Evolutionary conservation across 2,113 vertebrate species (phyloP).

Genomic region (Ageneiosus marmoratus): DNA sequence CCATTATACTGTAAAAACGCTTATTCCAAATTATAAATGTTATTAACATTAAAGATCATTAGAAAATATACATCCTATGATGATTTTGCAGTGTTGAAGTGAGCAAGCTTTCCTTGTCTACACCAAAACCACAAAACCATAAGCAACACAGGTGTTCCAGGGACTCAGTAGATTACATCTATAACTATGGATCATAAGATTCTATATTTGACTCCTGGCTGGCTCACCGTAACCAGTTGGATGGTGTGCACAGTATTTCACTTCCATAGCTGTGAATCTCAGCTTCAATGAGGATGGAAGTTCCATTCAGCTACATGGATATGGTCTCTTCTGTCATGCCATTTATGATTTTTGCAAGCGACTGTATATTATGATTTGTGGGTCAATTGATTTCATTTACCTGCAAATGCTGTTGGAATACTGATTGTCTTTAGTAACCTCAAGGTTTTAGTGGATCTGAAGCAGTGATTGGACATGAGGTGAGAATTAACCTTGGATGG

Average conservation of each 20-base stretch:
- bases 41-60: neutral
- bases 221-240: neutral
- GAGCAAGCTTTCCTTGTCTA: neutral
- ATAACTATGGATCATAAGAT: neutral
- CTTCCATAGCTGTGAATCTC: neutral
- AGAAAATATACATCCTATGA: neutral
- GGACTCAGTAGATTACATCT: neutral
- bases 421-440: neutral
- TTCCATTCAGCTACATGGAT: neutral
- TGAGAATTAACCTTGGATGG: neutral
- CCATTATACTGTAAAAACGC: neutral
- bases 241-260: neutral
- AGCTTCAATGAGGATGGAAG: neutral
- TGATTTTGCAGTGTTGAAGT: neutral
- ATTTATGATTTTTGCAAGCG: neutral
- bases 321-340: neutral
- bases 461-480: neutral
- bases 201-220: neutral
- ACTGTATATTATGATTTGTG: neutral
- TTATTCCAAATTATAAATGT: neutral
- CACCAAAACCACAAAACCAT: neutral
- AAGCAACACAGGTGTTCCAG: neutral
- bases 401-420: neutral
- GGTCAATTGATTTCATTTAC: neutral
- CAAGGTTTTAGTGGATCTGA: neutral